Evolutionary conservation across 2,113 vertebrate species (phyloP).

Genomic region (Poeciliopsis turrubarensis): DNA sequence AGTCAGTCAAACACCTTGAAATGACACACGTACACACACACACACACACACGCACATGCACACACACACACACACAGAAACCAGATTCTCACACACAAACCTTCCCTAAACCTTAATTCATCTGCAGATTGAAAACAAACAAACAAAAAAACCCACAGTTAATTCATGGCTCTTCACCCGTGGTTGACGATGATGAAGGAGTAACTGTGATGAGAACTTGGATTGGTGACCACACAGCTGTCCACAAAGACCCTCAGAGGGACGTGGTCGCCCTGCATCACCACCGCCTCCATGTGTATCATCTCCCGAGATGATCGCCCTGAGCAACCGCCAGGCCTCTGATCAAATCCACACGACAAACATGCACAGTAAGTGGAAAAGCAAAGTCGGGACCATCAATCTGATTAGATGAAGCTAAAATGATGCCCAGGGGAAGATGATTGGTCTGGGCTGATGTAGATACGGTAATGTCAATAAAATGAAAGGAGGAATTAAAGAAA

Average conservation of each 20-base stretch:
- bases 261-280: conserved; percentile 52
- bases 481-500: conserved; percentile 41
- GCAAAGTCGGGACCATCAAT: conserved; percentile 28
- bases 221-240: conserved; percentile 66
- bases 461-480: conserved; percentile 19
- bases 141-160: neutral
- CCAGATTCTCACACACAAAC: neutral
- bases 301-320: conserved; percentile 39
- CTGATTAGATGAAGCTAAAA: conserved; percentile 38
- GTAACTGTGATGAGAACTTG: conserved; percentile 45
- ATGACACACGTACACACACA: neutral
- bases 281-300: conserved; percentile 67
- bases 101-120: neutral
- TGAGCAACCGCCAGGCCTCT: conserved; percentile 69
- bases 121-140: neutral
- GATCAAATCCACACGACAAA: conserved; percentile 38
- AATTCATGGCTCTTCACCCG: conserved; percentile 46
- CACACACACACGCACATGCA: neutral
- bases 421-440: conserved; percentile 27
- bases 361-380: conserved; percentile 23
- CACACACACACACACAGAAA: too few relatives aligned
- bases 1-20: conserved; percentile 73
- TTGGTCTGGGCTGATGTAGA: conserved; percentile 2
- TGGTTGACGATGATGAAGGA: conserved; percentile 65
- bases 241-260: conserved; percentile 72